These are phyloP conservation scores for Caenorhabditis macrosperma DNA, from an alignment of 2,888 invertebrate species.

Conservation along the genomic window DNA sequence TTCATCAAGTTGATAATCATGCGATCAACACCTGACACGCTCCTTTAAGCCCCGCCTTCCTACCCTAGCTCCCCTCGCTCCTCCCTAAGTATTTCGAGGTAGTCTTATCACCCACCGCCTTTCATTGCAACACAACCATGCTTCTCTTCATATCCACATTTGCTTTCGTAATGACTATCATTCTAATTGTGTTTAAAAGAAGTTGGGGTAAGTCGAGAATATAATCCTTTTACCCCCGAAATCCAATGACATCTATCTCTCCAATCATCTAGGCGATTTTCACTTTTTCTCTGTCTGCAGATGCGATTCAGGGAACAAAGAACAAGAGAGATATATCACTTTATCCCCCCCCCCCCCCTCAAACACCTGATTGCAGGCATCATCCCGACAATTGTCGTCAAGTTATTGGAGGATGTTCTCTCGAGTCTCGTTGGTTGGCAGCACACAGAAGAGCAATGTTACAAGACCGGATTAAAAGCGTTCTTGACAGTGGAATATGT, in stretches of 20 bases:
- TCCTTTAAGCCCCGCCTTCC: conserved; percentile 21
- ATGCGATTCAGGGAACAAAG: conserved; percentile 31
- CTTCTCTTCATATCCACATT: conserved; percentile 11
- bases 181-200: conserved; percentile 23
- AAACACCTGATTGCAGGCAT: conserved; percentile 29
- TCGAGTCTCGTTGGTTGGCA: conserved; percentile 18
- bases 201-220: conserved; percentile 44
- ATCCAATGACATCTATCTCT: conserved; percentile 20
- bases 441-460: neutral
- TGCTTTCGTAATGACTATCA: conserved; percentile 20
- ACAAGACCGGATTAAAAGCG: neutral
- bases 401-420: conserved; percentile 15
- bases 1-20: conserved; percentile 30
- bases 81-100: conserved; percentile 23
- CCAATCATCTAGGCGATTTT: neutral
- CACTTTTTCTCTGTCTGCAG: conserved; percentile 8
- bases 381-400: conserved; percentile 17
- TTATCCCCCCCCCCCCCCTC: neutral
- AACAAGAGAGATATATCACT: conserved; percentile 11
- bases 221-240: neutral
- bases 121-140: conserved; percentile 8
- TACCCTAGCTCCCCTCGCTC: conserved; percentile 47
- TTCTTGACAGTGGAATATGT: conserved; percentile 24
- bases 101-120: neutral
- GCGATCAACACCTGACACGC: conserved; percentile 49